Evolutionary conservation across 2,888 invertebrate species (phyloP), one percentile per base, ranked within the genome.

Genomic region (Athalia circularis): DNA sequence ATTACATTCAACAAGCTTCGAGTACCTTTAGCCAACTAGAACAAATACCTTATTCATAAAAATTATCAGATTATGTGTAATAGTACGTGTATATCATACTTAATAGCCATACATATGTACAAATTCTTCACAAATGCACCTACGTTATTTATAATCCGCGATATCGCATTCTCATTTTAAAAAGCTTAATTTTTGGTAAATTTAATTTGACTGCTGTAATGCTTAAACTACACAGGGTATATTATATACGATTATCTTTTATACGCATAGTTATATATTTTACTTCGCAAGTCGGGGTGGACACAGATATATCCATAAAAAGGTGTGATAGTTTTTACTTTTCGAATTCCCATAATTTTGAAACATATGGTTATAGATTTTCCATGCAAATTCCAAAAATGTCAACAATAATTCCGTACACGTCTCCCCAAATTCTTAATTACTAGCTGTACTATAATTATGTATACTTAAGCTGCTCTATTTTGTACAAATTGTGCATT

Each of bases 401-500:
- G 29, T 29, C 2, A 2, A 29, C 29, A 29, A 29, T 29, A 29
- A 29, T 29, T 29, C 29, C 29, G 29, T 29, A 29, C 2, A 29
- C 29, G 29, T 29, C 2, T 29, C 29, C 29, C n/a, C 54, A 54
- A 54, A 54, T 11, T 11, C 4, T 54, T 54, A n/a, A 54, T 11
- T n/a, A n/a, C n/a, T 54, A 11, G 3, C 3, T 54, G 9, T 11
- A 54, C 9, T 48, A 48, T n/a, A n/a, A 54, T 43, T 3, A 64
- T 64, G 54, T 54, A 43, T 8, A 52, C 11, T 43, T 64, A 15
- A 54, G 50, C 67, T 7, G 15, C 47, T 67, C 7, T 65, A 47
- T 65, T 47, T 65, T 68, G 54, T 43, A 68, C 68, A 43, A 68
- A 43, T 68, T 68, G 52, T 68, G 52, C n/a, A 68, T 68, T 9